A percentile compares a stretch with the other conserved stretches of the same genome.
Conservation (phyloP, 1,140 invertebrate genomes). For the Drosophila busckii region DNA sequence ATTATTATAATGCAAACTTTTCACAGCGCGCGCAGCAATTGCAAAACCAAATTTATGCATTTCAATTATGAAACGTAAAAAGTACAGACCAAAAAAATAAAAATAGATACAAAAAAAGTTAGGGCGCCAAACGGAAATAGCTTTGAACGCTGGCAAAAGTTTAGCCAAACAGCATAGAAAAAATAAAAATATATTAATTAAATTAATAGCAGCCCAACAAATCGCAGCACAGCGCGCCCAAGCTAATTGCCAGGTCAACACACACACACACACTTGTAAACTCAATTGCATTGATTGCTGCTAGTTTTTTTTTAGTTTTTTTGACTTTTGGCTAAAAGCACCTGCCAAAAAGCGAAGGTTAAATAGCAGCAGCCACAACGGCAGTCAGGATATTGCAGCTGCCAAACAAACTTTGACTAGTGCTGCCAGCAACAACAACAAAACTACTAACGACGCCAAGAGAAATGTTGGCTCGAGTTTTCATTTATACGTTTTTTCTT, state of each 20-base stretch:
- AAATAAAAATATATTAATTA: conserved; percentile 60
- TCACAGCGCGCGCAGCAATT: conserved; percentile 13
- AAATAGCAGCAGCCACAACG: conserved; percentile 34
- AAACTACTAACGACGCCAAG: conserved; percentile 9
- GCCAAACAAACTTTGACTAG: conserved; percentile 69
- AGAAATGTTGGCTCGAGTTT: conserved; percentile 52
- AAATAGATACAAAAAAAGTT: conserved; percentile 34
- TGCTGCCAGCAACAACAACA: conserved; percentile 45
- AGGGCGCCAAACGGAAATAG: conserved; percentile 24
- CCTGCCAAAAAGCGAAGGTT: conserved; percentile 43
- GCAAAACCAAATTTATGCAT: conserved; percentile 74
- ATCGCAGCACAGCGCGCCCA: conserved; percentile 2
- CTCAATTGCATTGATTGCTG: conserved; percentile 19
- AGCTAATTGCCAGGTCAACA: not conserved
- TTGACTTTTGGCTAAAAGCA: not conserved
- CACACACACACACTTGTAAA: conserved; percentile 2
- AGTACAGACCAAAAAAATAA: conserved; percentile 37
- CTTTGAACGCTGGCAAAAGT: conserved; percentile 48
- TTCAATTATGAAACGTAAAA: conserved; percentile 60
- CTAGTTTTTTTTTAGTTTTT: not conserved
- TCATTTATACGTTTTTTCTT: conserved; percentile 48
- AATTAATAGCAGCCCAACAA: conserved; percentile 38
- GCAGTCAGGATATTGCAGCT: conserved; percentile 60
- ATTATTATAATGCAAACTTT: conserved; percentile 66
- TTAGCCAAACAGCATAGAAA: conserved; percentile 16